Evolutionary conservation across 2,797 vertebrate species (phyloP).

Genomic region (Molossus molossus): DNA sequence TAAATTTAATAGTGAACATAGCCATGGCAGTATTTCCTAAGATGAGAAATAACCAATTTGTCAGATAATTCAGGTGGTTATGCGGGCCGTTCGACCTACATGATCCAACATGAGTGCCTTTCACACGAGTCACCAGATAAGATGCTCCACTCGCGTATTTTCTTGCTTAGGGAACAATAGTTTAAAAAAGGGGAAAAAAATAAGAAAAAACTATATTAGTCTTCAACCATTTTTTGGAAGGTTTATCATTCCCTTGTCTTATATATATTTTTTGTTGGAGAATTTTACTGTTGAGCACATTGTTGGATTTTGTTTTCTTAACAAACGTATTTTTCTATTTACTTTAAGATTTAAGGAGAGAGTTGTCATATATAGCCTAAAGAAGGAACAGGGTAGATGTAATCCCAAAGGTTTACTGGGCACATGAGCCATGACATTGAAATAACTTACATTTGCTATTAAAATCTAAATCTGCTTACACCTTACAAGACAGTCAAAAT

Average conservation of each 20-base stretch:
- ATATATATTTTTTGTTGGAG: not conserved
- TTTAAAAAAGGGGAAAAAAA: not conserved
- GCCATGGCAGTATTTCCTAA: not conserved
- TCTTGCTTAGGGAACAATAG: not conserved
- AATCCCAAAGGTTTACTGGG: not conserved
- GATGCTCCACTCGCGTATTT: not conserved
- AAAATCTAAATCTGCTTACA: slow-evolving; percentile 63
- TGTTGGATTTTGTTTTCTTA: slow-evolving; percentile 27
- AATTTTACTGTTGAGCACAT: not conserved
- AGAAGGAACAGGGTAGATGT: not conserved
- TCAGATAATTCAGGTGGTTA: not conserved
- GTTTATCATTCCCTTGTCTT: not conserved
- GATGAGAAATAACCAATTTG: not conserved
- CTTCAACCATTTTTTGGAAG: not conserved
- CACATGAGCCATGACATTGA: not conserved
- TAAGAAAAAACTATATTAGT: not conserved
- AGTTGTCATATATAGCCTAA: not conserved
- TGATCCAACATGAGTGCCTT: not conserved
- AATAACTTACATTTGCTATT: slow-evolving; percentile 54
- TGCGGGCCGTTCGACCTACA: not conserved
- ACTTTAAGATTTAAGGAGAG: not conserved
- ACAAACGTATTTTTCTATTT: not conserved
- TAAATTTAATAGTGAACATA: not conserved
- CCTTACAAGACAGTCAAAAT: slow-evolving; percentile 59
- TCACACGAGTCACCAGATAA: not conserved